phyloP scores from a whole-genome alignment of 2,113 vertebrate species.

The Myotis davidii region DNA sequence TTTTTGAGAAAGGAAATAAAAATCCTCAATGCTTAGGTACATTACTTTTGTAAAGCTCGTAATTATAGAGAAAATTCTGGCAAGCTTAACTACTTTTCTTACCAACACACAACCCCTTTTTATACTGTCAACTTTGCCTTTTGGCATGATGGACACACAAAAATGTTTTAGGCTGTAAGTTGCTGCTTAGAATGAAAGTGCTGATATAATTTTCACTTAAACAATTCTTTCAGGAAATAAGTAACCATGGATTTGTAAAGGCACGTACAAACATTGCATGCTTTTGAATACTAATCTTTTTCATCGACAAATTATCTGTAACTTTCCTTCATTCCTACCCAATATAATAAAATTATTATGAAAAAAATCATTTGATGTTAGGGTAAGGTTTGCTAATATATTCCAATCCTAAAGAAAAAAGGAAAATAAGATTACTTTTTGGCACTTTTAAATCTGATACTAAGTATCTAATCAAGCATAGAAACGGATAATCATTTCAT shows the following conservation, averaged over 20 bases:
- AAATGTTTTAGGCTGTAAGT: constrained; percentile 33
- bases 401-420: not conserved
- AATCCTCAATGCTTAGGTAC: not conserved
- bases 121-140: constrained; percentile 29
- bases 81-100: not conserved
- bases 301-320: not conserved
- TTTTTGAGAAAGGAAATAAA: not conserved
- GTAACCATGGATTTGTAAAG: not conserved
- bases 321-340: not conserved
- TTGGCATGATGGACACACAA: not conserved
- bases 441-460: not conserved
- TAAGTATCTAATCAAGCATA: not conserved
- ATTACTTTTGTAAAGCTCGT: constrained; percentile 14
- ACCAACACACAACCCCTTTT: not conserved
- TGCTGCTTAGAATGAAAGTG: rapidly evolving
- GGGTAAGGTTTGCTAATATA: not conserved
- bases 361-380: not conserved
- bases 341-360: not conserved
- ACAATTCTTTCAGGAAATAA: not conserved
- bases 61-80: not conserved
- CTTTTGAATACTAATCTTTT: not conserved
- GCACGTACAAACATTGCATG: not conserved
- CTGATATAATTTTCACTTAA: not conserved
- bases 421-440: not conserved
- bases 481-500: not conserved